A percentile compares a stretch with the other conserved stretches of the same genome.
These are phyloP conservation scores for Nezara viridula DNA, from an alignment of 2,888 invertebrate species.

Conservation along the genomic window DNA sequence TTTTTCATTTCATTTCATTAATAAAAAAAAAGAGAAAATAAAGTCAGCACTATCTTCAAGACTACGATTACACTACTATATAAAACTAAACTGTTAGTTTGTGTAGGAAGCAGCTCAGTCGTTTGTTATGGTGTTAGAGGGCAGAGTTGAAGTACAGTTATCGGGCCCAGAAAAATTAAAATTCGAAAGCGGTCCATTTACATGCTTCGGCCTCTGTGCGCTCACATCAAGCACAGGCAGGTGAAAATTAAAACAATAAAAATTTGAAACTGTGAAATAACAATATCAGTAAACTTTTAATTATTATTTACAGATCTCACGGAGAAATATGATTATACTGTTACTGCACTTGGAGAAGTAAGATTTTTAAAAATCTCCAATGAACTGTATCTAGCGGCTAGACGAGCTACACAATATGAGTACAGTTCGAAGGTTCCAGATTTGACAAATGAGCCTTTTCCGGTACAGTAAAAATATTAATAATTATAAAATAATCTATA, in stretches of 20 bases:
- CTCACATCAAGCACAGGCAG: constrained; percentile 52
- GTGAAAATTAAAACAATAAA: constrained; percentile 20
- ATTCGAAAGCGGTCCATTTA: constrained; percentile 65
- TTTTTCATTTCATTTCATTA: too few species aligned
- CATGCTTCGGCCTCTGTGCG: constrained; percentile 63
- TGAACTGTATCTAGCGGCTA: constrained; percentile 62
- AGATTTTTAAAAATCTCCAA: constrained; percentile 62
- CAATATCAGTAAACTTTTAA: background rate
- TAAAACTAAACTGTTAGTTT: constrained; percentile 30
- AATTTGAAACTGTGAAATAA: background rate
- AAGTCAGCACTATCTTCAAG: background rate
- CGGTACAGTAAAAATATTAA: constrained; percentile 27
- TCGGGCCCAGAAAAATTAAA: constrained; percentile 63
- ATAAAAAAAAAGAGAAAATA: too few species aligned
- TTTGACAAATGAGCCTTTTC: constrained; percentile 54
- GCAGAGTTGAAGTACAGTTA: constrained; percentile 63
- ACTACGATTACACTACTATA: background rate
- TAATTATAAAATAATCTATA: background rate
- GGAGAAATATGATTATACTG: constrained; percentile 61
- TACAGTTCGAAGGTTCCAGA: constrained; percentile 42
- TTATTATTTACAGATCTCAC: constrained; percentile 40
- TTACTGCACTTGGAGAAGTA: constrained; percentile 62
- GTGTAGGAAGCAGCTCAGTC: constrained; percentile 61
- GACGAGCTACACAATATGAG: constrained; percentile 62
- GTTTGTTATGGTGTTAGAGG: constrained; percentile 65